Evolutionary conservation across 2,888 invertebrate genomes (phyloP), one percentile per base, ranked within the genome.

Genomic region (Smittia aterrima): DNA sequence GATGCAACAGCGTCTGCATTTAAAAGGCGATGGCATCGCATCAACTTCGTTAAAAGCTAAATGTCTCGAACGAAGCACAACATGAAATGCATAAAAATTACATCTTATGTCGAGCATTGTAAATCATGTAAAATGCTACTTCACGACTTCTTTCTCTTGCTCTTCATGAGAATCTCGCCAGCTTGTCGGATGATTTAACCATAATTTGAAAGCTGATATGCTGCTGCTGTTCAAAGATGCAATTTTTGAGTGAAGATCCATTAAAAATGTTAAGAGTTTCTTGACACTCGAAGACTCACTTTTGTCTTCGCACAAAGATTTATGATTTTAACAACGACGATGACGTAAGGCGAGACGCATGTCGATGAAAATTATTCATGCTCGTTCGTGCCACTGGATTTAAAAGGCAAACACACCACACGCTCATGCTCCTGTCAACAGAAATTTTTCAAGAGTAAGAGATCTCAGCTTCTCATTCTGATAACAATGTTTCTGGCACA

Each of bases 121-220:
- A 47, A 47, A 47, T 47, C 47, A n/a, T 32, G 32, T 32, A n/a
- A 47, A 47, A 11, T 47, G 11, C 47, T n/a, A n/a, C 47, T 47
- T 47, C 47, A 47, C 47, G 47, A 47, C 47, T 47, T 47, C 7
- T 47, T 47, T 3, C 32, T 32, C 32, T 32, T 9, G 32, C 32
- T 32, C 32, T 3, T 9, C 32, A 32, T 47, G 47, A 47, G 47
- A 47, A 47, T 16, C 47, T 47, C 47, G n/a, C 3, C 11, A n/a
- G 11, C n/a, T 47, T 11, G 47, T 47, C 47, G 47, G 16, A n/a
- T 3, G 16, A 47, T 47, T 47, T 47, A n/a, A 47, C 2, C 16
- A 47, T 47, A 47, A 47, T 47, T 47, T 47, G 47, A 47, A 47
- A 32, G 32, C 32, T 32, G 32, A 32, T 32, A 47, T 47, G 47